Evolutionary conservation across 2,797 vertebrate genomes (phyloP).

Genomic region (Columba guinea): DNA sequence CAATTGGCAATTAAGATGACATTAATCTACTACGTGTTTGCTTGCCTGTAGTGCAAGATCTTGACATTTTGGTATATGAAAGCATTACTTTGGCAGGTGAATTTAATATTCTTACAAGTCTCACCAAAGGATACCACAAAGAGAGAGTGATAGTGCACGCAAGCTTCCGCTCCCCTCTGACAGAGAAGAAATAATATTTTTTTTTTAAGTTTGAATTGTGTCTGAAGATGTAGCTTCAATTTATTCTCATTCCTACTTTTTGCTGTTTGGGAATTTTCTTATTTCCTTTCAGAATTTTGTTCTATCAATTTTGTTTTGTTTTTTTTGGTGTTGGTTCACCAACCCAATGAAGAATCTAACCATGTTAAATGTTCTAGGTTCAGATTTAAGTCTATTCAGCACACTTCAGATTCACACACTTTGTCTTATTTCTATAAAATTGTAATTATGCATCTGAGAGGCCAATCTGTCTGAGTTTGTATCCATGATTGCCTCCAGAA

Average conservation of each 20-base stretch:
- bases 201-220: background rate
- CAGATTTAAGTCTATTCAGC: background rate
- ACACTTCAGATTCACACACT: background rate
- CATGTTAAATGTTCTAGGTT: background rate
- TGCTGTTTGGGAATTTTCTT: background rate
- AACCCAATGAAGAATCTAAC: accelerated
- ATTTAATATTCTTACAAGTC: background rate
- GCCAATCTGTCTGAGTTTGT: background rate
- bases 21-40: background rate
- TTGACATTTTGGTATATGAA: background rate
- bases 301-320: background rate
- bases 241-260: background rate
- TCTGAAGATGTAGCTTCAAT: background rate
- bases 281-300: background rate
- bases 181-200: background rate
- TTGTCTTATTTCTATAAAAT: background rate
- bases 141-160: background rate
- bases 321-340: background rate
- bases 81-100: background rate
- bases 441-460: background rate
- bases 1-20: background rate
- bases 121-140: background rate
- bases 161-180: background rate
- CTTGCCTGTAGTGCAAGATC: background rate
- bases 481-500: background rate